Conservation (phyloP, 2,113 vertebrate species). For the Actenoides hombroni region DNA sequence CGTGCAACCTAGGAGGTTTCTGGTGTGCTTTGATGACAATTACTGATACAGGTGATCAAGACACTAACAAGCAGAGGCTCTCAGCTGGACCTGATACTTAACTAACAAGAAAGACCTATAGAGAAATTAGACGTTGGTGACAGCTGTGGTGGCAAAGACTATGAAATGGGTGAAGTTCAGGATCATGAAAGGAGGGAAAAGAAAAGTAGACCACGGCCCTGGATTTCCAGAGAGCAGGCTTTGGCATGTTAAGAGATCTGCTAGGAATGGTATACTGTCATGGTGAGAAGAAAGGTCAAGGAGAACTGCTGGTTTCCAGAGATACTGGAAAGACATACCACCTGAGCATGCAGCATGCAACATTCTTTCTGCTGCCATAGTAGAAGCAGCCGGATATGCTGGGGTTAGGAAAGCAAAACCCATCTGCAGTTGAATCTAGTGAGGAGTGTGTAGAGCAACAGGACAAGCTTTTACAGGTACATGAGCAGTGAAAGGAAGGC, state of each 20-base stretch:
- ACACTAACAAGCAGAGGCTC: not conserved
- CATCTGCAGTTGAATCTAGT: not conserved
- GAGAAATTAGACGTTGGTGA: rapidly evolving
- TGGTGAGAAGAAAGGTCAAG: not conserved
- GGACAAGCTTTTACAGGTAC: not conserved
- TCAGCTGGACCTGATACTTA: not conserved
- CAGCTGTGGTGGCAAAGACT: not conserved
- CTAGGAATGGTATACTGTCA: too few species aligned
- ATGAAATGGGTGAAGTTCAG: not conserved
- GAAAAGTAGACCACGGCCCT: not conserved
- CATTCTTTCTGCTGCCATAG: too few species aligned
- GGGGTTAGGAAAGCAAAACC: not conserved
- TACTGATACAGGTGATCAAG: not conserved
- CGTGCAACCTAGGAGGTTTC: not conserved
- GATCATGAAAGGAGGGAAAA: not conserved
- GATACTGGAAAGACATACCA: not conserved
- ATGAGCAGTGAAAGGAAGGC: not conserved
- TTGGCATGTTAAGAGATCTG: not conserved
- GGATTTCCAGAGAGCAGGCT: not conserved
- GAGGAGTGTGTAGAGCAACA: not conserved
- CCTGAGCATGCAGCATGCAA: not conserved
- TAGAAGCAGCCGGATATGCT: too few species aligned
- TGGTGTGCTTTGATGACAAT: not conserved
- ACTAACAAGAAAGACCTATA: not conserved
- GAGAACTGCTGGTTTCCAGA: not conserved